Evolutionary conservation across 35 echinoderm and acorn worm species (phyloP).

Genomic region (Heliocidaris tuberculata): DNA sequence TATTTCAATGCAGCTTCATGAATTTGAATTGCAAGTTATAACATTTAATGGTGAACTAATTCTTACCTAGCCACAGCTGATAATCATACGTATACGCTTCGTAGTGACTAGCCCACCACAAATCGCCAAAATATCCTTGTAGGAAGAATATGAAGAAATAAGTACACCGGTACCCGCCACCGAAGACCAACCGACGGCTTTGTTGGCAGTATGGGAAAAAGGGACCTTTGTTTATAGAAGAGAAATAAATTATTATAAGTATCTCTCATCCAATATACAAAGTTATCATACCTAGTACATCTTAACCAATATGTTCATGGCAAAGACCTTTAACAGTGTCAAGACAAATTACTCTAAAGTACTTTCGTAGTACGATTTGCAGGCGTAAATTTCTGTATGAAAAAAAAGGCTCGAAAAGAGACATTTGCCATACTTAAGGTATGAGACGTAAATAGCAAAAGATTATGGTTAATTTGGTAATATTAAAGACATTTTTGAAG

Average conservation of each 20-base stretch:
- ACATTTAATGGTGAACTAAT: neutral
- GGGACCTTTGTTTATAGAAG: neutral
- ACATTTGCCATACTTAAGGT: too few species aligned
- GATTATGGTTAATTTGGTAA: too few species aligned
- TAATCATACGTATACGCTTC: neutral
- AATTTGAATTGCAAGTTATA: neutral
- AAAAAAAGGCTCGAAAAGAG: too few species aligned
- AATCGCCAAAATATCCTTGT: neutral
- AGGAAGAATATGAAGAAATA: neutral
- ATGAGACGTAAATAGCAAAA: too few species aligned
- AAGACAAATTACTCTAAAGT: too few species aligned
- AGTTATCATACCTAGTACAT: too few species aligned
- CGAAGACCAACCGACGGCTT: neutral
- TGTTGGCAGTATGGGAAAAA: neutral
- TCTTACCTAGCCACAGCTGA: neutral
- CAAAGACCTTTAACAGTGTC: too few species aligned
- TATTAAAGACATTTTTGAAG: too few species aligned
- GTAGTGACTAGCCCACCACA: neutral
- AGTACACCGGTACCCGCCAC: neutral
- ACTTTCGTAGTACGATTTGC: neutral
- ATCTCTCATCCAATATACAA: neutral
- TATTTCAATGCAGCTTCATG: neutral
- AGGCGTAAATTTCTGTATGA: neutral
- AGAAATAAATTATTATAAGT: neutral
- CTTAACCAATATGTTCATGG: too few species aligned